Evolutionary conservation across 2,888 invertebrate species (phyloP), one percentile per base, ranked within the genome.

Genomic region (Campopleginae sp.): DNA sequence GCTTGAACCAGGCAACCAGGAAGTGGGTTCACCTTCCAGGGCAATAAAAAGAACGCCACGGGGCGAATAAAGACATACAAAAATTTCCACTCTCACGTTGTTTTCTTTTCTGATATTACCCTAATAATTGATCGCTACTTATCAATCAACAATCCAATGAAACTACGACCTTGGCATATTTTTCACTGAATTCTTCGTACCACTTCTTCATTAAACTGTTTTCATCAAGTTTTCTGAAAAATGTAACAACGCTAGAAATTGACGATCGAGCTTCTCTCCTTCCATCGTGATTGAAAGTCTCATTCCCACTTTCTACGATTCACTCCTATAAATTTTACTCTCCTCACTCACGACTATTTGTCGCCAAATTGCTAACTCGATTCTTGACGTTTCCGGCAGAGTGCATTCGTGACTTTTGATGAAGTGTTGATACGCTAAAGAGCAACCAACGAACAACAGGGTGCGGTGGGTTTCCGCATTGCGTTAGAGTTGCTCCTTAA

Each of bases 391-490:
- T 38, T 38, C 5, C 8, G 8, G 8, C 38, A 38, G 38, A 51
- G 19, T 31, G 10, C 2, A 5, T n/a, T 1, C 10, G 19, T 70
- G 7, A 6, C 68, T 51, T 71, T 51, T n/a, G n/a, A n/a, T 10
- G 6, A 66, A 23, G 51, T 42, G 42, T 48, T 54, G 23, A 54
- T 54, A 33, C n/a, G 54, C 31, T 51, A 66, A 42, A 54, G 27
- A 68, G 33, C 19, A 65, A 66, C 38, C 51, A 48, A 19, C 38
- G 17, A 27, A 19, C 71, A 58, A 38, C 38, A 38, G 38, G 6
- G 58, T 19, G n/a, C 42, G n/a, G n/a, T 46, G 68, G 51, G 19
- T 76, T 76, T 76, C 71, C 76, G 70, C 51, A 71, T 77, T 82
- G 71, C 82, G 68, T 77, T 77, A 54, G 71, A 54, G 61, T 76